Percentiles rank a stretch among this genome's conserved stretches.
phyloP scores from a whole-genome alignment of 2,113 vertebrate species.

The Elephas maximus region DNA sequence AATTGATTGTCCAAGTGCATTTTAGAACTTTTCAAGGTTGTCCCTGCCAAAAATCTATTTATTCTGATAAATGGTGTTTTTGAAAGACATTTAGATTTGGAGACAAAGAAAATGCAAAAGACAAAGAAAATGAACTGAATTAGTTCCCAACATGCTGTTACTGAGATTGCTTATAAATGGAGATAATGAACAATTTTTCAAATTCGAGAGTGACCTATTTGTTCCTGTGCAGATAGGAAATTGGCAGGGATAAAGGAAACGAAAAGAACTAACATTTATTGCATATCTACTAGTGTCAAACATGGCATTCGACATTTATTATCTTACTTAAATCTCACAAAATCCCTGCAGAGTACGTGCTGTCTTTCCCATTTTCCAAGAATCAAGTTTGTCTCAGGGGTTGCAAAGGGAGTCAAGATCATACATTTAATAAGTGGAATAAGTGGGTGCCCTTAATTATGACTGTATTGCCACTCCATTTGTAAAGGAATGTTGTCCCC shows the following conservation, averaged over 20 bases:
- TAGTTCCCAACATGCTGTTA: not conserved
- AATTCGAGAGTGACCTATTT: conserved; percentile 35
- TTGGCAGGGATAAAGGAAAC: conserved; percentile 32
- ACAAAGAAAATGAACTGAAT: conserved; percentile 52
- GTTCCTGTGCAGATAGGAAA: conserved; percentile 7
- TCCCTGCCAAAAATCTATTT: not conserved
- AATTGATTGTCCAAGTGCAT: not conserved
- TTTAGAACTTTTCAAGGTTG: conserved; percentile 15
- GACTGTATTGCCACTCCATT: not conserved
- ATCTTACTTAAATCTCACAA: not conserved
- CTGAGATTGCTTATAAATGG: conserved; percentile 42
- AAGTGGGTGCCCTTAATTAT: not conserved
- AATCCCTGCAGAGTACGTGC: not conserved
- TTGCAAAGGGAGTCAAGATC: not conserved
- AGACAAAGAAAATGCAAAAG: conserved; percentile 45
- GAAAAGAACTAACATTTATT: not conserved
- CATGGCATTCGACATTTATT: not conserved
- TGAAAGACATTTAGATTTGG: conserved; percentile 25
- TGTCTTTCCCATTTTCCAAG: not conserved
- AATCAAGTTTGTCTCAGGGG: not conserved
- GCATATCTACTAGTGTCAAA: not conserved
- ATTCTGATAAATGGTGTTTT: conserved; percentile 34
- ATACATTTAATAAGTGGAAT: not conserved
- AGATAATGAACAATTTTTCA: conserved; percentile 2
- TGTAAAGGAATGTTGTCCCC: not conserved